These are phyloP conservation scores for Peromyscus polionotus DNA, from an alignment of 2,113 vertebrate species.

Conservation along the genomic window DNA sequence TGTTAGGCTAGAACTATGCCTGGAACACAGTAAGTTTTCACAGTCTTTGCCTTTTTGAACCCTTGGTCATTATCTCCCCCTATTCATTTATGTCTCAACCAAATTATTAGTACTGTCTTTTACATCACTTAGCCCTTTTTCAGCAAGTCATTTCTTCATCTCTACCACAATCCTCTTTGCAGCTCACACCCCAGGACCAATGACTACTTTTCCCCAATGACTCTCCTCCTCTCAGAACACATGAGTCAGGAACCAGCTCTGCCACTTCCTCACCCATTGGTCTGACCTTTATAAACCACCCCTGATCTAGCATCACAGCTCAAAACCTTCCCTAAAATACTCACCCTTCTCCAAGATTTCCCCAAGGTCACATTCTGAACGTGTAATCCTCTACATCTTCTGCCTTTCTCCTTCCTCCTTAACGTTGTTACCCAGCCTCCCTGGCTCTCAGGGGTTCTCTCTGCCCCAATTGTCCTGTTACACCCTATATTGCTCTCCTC, in stretches of 20 bases:
- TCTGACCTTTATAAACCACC: constrained; percentile 1
- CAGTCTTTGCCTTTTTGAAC: constrained; percentile 13
- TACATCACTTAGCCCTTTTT: constrained; percentile 28
- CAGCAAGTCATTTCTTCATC: constrained; percentile 1
- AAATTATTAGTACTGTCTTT: constrained; percentile 23
- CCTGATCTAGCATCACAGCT: neutral
- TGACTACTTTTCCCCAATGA: neutral
- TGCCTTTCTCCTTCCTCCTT: neutral
- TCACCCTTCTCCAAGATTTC: neutral
- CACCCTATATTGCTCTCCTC: neutral
- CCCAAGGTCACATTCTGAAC: constrained; percentile 2
- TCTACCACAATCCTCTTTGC: constrained; percentile 2
- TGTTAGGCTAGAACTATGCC: neutral
- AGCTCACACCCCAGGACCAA: neutral
- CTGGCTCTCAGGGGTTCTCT: neutral
- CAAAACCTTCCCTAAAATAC: neutral
- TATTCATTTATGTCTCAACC: constrained; percentile 14
- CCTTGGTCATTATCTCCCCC: neutral
- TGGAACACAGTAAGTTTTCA: neutral
- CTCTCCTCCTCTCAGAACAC: constrained; percentile 23
- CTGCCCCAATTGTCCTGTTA: neutral
- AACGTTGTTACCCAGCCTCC: neutral
- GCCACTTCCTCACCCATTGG: neutral
- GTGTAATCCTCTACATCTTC: neutral
- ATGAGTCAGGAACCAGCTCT: constrained; percentile 16